Conservation (phyloP, 1,140 invertebrate genomes). For the Diplogasteroides magnus region DNA sequence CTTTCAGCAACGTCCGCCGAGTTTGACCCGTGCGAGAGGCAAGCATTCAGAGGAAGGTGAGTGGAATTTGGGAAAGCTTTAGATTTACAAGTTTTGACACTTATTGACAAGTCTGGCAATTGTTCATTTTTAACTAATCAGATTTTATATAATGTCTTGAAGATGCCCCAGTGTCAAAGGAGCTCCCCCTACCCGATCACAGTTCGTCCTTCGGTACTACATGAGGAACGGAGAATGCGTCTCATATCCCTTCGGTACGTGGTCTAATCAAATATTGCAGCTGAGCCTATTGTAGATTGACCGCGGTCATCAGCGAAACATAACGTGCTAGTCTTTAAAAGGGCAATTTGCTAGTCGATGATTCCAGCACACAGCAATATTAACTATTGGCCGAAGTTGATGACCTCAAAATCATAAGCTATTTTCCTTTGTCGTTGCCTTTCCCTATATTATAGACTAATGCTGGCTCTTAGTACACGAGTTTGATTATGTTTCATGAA, state of each 20-base stretch:
- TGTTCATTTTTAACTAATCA: too few relatives aligned
- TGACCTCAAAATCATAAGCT: too few relatives aligned
- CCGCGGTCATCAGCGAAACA: conserved; percentile 2
- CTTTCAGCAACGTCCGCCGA: conserved; percentile 9
- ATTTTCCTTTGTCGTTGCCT: too few relatives aligned
- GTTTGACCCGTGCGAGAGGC: conserved; percentile 54
- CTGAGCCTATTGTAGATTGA: conserved; percentile 1
- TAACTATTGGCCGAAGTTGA: too few relatives aligned
- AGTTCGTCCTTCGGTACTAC: conserved; percentile 53
- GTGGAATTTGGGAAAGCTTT: too few relatives aligned
- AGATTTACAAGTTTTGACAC: too few relatives aligned
- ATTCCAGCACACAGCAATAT: too few relatives aligned
- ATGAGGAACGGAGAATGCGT: conserved; percentile 52
- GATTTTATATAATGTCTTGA: too few relatives aligned
- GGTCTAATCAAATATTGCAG: not conserved
- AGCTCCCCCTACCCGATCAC: conserved; percentile 42
- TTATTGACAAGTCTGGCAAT: too few relatives aligned
- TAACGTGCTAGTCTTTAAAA: conserved; percentile 2
- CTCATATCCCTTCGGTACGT: conserved; percentile 50
- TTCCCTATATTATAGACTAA: too few relatives aligned
- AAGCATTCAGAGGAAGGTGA: conserved; percentile 52
- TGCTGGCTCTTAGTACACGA: too few relatives aligned
- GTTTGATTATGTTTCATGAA: too few relatives aligned
- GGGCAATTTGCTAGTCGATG: not conserved
- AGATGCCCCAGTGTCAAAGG: conserved; percentile 43